phyloP scores from a whole-genome alignment of 2,888 invertebrate genomes.

The Liopterus haemorrhoidalis region DNA sequence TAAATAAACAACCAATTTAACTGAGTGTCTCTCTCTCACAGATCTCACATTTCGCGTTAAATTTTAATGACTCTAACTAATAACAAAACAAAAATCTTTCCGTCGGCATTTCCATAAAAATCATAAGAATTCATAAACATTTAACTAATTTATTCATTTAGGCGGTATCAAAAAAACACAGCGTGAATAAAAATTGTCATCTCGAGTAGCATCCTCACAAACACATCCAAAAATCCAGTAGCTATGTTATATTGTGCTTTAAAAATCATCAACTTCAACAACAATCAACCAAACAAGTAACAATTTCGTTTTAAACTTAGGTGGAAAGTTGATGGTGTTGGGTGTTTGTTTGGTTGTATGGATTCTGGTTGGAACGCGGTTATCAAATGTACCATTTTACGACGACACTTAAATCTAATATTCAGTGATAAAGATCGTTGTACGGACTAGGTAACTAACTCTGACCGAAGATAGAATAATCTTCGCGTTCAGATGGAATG shows the following conservation, averaged over 20 bases:
- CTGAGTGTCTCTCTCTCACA: too few relatives aligned
- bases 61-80: too few relatives aligned
- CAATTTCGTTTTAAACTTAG: not conserved
- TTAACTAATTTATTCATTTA: conserved; percentile 18
- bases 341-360: conserved; percentile 15
- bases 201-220: too few relatives aligned
- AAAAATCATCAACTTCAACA: conserved; percentile 20
- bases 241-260: conserved; percentile 23
- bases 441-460: conserved; percentile 5
- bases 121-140: conserved; percentile 20
- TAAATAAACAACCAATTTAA: too few relatives aligned
- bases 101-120: too few relatives aligned
- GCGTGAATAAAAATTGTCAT: too few relatives aligned
- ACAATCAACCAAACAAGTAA: not conserved
- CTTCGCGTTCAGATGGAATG: conserved; percentile 13
- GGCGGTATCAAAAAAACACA: too few relatives aligned
- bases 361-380: conserved; percentile 29
- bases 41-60: too few relatives aligned
- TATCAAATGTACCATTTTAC: conserved; percentile 41
- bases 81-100: too few relatives aligned
- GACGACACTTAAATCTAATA: conserved; percentile 42
- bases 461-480: conserved; percentile 19
- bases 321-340: not conserved
- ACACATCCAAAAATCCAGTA: conserved; percentile 20
- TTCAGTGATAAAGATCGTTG: conserved; percentile 31